Base-by-base conservation (phyloP, 2,113 vertebrate genomes). In the Mandrillus leucophaeus region DNA sequence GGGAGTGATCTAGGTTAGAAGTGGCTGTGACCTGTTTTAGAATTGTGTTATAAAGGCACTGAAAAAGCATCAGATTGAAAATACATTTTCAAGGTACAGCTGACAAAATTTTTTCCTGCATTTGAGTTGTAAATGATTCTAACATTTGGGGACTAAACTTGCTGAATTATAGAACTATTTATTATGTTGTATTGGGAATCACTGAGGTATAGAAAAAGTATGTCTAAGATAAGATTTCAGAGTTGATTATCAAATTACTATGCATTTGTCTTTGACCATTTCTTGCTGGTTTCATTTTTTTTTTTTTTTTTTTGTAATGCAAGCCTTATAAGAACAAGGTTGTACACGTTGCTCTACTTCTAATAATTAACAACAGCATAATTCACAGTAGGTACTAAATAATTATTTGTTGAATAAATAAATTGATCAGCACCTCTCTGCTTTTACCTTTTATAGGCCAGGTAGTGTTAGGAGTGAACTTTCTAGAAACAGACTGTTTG, bases 151-250 rank as follows among this genome's bases (percentile, higher is more conserved):
- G 0, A 52, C 7, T 76, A 9, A 84, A 59, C 8, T 75, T 81
- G 32, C 14, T 88, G 32, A 90, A 8, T 57, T 6, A 1, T 38
- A 5, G 25, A 18, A 27, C 5, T 8, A 1, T 45, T 0, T 22
- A 1, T 40, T 40, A 0, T 38, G 2, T 50, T 76, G n/a, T 78
- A 0, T 38, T 48, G 18, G 6, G 9, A 10, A 20, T 16, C 8
- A 50, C 17, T 4, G 48, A 38, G 20, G 0, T 57, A 1, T n/a
- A 30, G 38, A 76, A 73, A 76, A 1, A 72, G 1, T 18, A 16
- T 20, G 0, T 55, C 35, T 68, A 9, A 35, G 27, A 86, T 27
- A 57, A 18, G 11, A 93, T 90, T 32, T 27, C 14, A 38, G 13
- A 68, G 12, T n/a, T 66, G 43, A 89, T 72, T 43, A 43, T 82